Evolutionary conservation across 2,797 vertebrate species (phyloP).

Genomic region (Danio choprae): DNA sequence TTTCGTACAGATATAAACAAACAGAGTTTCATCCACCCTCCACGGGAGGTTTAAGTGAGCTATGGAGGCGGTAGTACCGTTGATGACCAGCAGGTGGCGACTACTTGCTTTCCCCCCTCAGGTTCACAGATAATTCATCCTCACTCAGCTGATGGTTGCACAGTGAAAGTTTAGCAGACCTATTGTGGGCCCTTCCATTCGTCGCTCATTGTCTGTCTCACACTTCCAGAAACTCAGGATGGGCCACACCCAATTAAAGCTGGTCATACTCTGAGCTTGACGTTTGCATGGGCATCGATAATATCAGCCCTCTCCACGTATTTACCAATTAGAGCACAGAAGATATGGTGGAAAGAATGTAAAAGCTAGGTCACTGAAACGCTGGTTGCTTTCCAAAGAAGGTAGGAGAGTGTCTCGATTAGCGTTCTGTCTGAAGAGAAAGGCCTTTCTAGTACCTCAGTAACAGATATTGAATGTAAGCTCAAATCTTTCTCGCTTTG

Average conservation of each 20-base stretch:
- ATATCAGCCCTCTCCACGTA: slow-evolving; percentile 19
- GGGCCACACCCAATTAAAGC: slow-evolving; percentile 16
- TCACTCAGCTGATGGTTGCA: slow-evolving; percentile 17
- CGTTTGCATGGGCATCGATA: slow-evolving; percentile 39
- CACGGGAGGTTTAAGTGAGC: neutral
- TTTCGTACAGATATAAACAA: neutral
- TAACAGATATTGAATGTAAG: slow-evolving; percentile 91
- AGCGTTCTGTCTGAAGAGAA: slow-evolving; percentile 79
- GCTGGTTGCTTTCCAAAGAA: slow-evolving; percentile 78
- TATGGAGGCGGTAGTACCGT: slow-evolving; percentile 4
- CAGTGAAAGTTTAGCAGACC: slow-evolving; percentile 15
- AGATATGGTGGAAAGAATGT: slow-evolving; percentile 29
- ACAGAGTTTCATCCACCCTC: slow-evolving; percentile 13
- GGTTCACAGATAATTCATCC: slow-evolving; percentile 8
- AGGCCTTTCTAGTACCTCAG: slow-evolving; percentile 87
- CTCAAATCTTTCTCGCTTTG: slow-evolving; percentile 76
- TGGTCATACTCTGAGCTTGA: slow-evolving; percentile 32
- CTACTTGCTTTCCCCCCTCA: slow-evolving; percentile 8
- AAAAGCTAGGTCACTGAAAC: slow-evolving; percentile 59
- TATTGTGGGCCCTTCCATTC: slow-evolving; percentile 10
- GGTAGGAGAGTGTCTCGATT: slow-evolving; percentile 71
- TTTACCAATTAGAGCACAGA: slow-evolving; percentile 27
- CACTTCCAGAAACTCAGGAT: slow-evolving; percentile 39
- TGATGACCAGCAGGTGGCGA: slow-evolving; percentile 51
- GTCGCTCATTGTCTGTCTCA: neutral